Conservation (phyloP, 2,888 invertebrate species). For the Heteropelma amictum region DNA sequence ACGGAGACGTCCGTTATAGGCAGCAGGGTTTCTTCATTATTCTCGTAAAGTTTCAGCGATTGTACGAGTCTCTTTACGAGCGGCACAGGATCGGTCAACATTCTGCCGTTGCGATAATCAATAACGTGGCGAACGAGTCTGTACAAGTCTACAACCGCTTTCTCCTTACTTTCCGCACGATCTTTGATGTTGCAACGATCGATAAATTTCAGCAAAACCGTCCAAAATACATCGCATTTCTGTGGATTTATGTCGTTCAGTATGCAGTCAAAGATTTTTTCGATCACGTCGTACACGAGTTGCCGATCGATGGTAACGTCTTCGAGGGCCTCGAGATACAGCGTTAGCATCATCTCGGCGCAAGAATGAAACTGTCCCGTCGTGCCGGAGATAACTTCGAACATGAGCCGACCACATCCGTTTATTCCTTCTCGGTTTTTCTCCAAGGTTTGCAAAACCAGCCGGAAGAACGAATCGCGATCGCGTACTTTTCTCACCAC, state of each 20-base stretch:
- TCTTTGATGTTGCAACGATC: slow-evolving; percentile 60
- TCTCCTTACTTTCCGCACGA: slow-evolving; percentile 66
- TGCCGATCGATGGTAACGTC: slow-evolving; percentile 76
- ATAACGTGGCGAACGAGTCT: slow-evolving; percentile 79
- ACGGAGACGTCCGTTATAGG: slow-evolving; percentile 65
- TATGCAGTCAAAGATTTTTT: slow-evolving; percentile 83
- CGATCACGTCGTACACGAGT: slow-evolving; percentile 83
- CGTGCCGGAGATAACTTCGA: slow-evolving; percentile 92
- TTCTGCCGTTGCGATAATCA: slow-evolving; percentile 83
- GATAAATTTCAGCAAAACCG: slow-evolving; percentile 75
- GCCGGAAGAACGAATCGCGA: slow-evolving; percentile 85
- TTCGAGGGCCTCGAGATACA: slow-evolving; percentile 83
- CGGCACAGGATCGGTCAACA: slow-evolving; percentile 81
- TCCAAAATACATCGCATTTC: slow-evolving; percentile 85
- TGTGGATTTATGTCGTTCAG: slow-evolving; percentile 82
- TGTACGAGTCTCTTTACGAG: slow-evolving; percentile 80
- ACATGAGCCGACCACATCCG: slow-evolving; percentile 92
- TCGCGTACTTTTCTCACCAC: slow-evolving; percentile 93
- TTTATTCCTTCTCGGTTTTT: slow-evolving; percentile 84
- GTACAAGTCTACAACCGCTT: slow-evolving; percentile 79
- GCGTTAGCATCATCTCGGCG: slow-evolving; percentile 84
- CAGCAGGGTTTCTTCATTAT: slow-evolving; percentile 57
- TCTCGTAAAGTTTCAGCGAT: slow-evolving; percentile 61
- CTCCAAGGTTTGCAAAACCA: slow-evolving; percentile 84
- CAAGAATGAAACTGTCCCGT: slow-evolving; percentile 92